A percentile compares a stretch with the other conserved stretches of the same genome.
Evolutionary conservation across 2,888 invertebrate species (phyloP).

Genomic region (Galeopsomyia nigrocyanea): DNA sequence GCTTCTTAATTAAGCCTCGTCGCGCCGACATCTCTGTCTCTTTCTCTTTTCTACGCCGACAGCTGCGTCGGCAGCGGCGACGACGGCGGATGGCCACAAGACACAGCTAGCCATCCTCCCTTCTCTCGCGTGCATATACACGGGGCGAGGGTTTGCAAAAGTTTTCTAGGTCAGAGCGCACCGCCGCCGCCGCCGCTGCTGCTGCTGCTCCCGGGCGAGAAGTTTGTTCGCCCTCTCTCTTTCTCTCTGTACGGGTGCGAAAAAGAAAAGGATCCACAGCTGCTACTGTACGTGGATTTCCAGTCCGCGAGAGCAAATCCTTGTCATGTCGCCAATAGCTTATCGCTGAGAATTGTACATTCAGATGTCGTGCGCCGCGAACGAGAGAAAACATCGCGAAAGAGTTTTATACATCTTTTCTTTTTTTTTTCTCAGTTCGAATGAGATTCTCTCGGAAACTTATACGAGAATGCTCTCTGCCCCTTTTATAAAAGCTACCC

Average conservation of each 20-base stretch:
- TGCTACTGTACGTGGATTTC: constrained; percentile 1
- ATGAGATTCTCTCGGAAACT: no score
- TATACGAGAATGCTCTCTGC: no score
- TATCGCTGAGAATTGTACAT: no score
- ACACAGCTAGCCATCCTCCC: no score
- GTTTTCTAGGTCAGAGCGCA: constrained; percentile 37
- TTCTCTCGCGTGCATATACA: no score
- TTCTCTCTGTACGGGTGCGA: background rate
- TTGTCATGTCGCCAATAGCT: background rate
- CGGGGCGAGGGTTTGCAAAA: constrained; percentile 1
- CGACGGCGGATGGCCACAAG: background rate
- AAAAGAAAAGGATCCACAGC: background rate
- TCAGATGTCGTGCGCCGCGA: no score
- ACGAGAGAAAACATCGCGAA: no score
- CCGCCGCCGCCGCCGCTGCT: background rate
- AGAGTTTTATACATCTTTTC: no score
- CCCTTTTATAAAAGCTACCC: no score
- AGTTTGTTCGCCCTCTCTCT: constrained; percentile 2
- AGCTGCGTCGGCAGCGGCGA: no score
- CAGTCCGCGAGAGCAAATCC: constrained; percentile 8
- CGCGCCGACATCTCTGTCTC: background rate
- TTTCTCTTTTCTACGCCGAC: no score
- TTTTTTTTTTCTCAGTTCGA: no score
- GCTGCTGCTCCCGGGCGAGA: constrained; percentile 12
- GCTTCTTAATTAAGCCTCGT: constrained; percentile 9